These are phyloP conservation scores for Cyprinus carpio DNA, from an alignment of 2,113 vertebrate species.

Conservation along the genomic window DNA sequence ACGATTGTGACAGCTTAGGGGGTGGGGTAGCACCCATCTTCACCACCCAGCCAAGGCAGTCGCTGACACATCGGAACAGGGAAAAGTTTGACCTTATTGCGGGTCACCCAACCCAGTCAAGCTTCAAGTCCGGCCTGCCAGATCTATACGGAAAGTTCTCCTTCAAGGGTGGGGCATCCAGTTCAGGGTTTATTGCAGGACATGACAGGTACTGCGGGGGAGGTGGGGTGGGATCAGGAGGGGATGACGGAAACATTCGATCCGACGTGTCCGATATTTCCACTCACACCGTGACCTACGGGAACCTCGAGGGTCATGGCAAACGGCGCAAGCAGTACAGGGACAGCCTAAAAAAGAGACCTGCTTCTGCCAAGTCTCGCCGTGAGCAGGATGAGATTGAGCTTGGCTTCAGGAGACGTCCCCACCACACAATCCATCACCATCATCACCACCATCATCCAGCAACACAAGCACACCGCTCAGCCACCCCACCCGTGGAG, in stretches of 20 bases:
- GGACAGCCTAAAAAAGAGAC: conserved; percentile 98
- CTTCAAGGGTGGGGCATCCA: conserved; percentile 88
- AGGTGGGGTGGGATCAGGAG: conserved; percentile 76
- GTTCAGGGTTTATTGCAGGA: conserved; percentile 79
- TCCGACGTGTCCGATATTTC: conserved; percentile 97
- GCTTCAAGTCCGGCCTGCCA: conserved; percentile 82
- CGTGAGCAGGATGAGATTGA: conserved; percentile 96
- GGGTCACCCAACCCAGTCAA: conserved; percentile 82
- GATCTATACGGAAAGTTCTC: conserved; percentile 96
- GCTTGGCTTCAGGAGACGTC: conserved; percentile 88
- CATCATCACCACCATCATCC: conserved; percentile 87
- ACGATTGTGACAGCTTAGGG: conserved; percentile 93
- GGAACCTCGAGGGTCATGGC: conserved; percentile 95
- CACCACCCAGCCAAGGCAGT: conserved; percentile 87
- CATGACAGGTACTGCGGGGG: conserved; percentile 81
- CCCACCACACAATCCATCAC: conserved; percentile 91
- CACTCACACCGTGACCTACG: conserved; percentile 97
- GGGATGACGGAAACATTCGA: conserved; percentile 91
- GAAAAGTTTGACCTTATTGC: conserved; percentile 89
- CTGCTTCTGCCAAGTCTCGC: conserved; percentile 93
- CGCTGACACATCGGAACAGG: conserved; percentile 83
- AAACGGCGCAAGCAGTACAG: conserved; percentile 95
- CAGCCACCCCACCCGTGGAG: conserved; percentile 78
- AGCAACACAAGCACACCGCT: conserved; percentile 68
- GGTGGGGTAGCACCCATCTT: conserved; percentile 86